Evolutionary conservation across 2,113 vertebrate species (phyloP).

Genomic region (Butastur rufipennis): DNA sequence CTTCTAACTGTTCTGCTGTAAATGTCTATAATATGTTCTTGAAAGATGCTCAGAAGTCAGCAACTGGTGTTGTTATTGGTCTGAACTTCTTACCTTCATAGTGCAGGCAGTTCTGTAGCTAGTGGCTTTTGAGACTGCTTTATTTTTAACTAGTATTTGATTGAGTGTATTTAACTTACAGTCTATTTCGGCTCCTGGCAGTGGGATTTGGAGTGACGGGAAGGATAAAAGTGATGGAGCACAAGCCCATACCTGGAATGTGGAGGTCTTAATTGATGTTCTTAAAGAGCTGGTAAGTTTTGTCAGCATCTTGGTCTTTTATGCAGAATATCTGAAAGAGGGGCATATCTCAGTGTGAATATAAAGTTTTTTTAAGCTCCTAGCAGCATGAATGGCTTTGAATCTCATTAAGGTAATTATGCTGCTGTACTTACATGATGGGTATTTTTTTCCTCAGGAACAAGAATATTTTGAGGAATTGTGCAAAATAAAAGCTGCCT

Average conservation of each 20-base stretch:
- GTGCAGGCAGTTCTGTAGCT: not conserved
- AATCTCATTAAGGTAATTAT: not conserved
- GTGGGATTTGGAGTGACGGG: conserved; percentile 98
- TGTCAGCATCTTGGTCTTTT: not conserved
- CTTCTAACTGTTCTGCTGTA: not conserved
- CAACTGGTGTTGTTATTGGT: not conserved
- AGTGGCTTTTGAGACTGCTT: not conserved
- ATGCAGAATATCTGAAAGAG: not conserved
- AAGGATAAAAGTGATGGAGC: conserved; percentile 95
- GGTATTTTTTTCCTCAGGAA: not conserved
- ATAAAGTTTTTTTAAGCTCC: not conserved
- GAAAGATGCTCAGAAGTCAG: not conserved
- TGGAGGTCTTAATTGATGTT: conserved; percentile 96
- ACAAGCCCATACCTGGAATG: conserved; percentile 96
- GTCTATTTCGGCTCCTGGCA: conserved; percentile 95
- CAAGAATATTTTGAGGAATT: not conserved
- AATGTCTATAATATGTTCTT: not conserved
- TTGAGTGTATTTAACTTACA: conserved; percentile 58
- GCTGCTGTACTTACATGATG: not conserved
- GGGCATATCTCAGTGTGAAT: not conserved
- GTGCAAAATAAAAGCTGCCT: not conserved
- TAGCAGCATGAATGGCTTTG: not conserved
- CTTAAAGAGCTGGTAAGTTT: conserved; percentile 95
- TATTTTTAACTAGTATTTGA: not conserved
- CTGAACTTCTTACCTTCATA: not conserved